Evolutionary conservation across 2,797 vertebrate genomes (phyloP).

Genomic region (Tamandua tetradactyla): DNA sequence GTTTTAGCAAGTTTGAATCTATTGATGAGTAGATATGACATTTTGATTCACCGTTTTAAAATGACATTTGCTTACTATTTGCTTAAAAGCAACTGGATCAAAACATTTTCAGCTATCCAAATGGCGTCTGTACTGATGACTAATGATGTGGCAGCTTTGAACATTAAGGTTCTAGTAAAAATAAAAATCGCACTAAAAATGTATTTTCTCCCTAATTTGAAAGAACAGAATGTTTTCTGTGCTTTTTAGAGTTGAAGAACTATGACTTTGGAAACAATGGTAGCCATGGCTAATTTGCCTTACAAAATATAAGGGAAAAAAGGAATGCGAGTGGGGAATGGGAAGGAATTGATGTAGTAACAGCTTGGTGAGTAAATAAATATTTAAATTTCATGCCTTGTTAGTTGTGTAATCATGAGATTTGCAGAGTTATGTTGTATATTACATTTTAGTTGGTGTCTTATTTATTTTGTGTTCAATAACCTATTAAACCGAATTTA

Average conservation of each 20-base stretch:
- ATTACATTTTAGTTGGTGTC: slow-evolving; percentile 29
- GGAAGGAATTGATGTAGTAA: slow-evolving; percentile 22
- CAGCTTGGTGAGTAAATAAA: slow-evolving; percentile 57
- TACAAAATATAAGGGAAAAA: neutral
- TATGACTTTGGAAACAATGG: slow-evolving; percentile 27
- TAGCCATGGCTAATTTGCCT: slow-evolving; percentile 40
- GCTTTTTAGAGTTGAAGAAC: neutral
- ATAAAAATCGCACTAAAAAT: slow-evolving; percentile 56
- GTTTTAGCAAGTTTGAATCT: slow-evolving; percentile 45
- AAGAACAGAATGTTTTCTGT: slow-evolving; percentile 64
- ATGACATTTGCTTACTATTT: slow-evolving; percentile 42
- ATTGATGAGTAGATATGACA: neutral
- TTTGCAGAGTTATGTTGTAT: slow-evolving; percentile 39
- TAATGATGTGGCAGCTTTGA: slow-evolving; percentile 49
- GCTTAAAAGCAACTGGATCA: slow-evolving; percentile 56
- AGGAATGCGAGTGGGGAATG: neutral
- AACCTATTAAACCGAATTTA: slow-evolving; percentile 41
- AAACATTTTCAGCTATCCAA: slow-evolving; percentile 43
- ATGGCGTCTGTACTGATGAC: slow-evolving; percentile 52
- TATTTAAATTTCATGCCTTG: slow-evolving; percentile 56
- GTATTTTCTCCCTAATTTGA: slow-evolving; percentile 46
- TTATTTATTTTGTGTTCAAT: slow-evolving; percentile 57
- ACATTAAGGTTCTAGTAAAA: slow-evolving; percentile 62
- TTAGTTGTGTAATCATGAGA: slow-evolving; percentile 38
- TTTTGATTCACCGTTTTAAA: slow-evolving; percentile 49